Percentiles rank a stretch among this genome's conserved stretches.
Evolutionary conservation across 2,113 vertebrate genomes (phyloP).

Genomic region (Salvelinus sp.): DNA sequence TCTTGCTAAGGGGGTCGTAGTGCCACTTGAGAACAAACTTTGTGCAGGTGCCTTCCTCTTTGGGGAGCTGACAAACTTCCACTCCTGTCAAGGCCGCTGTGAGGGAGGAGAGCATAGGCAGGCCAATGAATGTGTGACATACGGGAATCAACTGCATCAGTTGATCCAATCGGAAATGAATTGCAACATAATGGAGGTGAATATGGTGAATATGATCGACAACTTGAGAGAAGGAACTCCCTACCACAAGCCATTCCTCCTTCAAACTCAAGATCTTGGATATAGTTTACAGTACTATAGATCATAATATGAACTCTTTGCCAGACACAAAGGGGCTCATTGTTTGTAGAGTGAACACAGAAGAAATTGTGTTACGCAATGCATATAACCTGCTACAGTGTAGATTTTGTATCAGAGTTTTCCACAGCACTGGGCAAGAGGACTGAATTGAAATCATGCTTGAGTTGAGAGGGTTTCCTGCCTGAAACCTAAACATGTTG

Average conservation of each 20-base stretch:
- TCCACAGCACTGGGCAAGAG: not conserved
- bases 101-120: not conserved
- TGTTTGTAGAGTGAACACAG: conserved; percentile 35
- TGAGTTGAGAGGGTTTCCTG: conserved; percentile 9
- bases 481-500: not conserved
- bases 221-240: not conserved
- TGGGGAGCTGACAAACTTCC: conserved; percentile 81
- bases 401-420: conserved; percentile 4
- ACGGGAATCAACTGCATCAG: too few species aligned
- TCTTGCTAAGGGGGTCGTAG: conserved; percentile 74
- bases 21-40: conserved; percentile 86
- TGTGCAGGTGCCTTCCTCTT: conserved; percentile 82
- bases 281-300: too few species aligned
- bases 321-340: conserved; percentile 38
- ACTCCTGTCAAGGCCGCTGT: conserved; percentile 38
- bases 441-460: not conserved
- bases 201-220: not conserved
- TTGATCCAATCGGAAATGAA: not conserved
- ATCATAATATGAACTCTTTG: not conserved
- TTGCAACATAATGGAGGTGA: not conserved
- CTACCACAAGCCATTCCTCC: not conserved
- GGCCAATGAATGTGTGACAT: not conserved
- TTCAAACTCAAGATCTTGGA: not conserved
- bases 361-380: conserved; percentile 35
- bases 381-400: conserved; percentile 4